Evolutionary conservation across 2,888 invertebrate genomes (phyloP), one percentile per base, ranked within the genome.

Genomic region (Drosophila atroscutellata): DNA sequence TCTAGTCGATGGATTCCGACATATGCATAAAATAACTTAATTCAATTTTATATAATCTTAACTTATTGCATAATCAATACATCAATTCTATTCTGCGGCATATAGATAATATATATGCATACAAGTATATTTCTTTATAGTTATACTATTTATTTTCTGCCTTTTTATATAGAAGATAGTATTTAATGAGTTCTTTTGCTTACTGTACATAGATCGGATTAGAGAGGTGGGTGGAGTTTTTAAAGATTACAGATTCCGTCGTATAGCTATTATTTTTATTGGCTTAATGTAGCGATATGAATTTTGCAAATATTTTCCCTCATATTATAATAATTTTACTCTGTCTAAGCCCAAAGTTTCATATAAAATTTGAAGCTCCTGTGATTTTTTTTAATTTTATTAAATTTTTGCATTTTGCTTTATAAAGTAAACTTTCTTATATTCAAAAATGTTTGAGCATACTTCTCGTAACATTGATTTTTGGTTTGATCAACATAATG

Each of bases 331-430:
- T 45, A 26, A 26, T 34, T 63, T 66, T 47, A 49, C 36, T 47
- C 39, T 65, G 20, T 66, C 26, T 52, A 55, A 76, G 84, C 68
- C 57, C 87, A 84, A 81, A 79, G 68, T 55, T 74, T 72, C 63
- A 49, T 84, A 83, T 65, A 81, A 84, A 84, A 89, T 76, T 84
- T 81, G 77, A 86, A 89, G 79, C 79, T 85, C 87, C 74, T 86
- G 50, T 76, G 51, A 15, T 32, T 47, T 49, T 54, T 32, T 32
- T 30, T 54, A 11, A 24, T 24, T 42, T 9, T 9, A 15, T 50
- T 34, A 24, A 2, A n/a, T 45, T 28, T 60, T 69, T 26, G 1
- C 11, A 39, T 67, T 49, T 34, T 24, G 63, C 8, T 47, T 62
- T 68, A 76, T 82, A 77, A 76, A 73, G 78, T 84, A 87, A 71